Percentiles rank a stretch among this genome's conserved stretches.
These are phyloP conservation scores for Xylocopa sonorina DNA, from an alignment of 1,140 invertebrate species.

Conservation along the genomic window DNA sequence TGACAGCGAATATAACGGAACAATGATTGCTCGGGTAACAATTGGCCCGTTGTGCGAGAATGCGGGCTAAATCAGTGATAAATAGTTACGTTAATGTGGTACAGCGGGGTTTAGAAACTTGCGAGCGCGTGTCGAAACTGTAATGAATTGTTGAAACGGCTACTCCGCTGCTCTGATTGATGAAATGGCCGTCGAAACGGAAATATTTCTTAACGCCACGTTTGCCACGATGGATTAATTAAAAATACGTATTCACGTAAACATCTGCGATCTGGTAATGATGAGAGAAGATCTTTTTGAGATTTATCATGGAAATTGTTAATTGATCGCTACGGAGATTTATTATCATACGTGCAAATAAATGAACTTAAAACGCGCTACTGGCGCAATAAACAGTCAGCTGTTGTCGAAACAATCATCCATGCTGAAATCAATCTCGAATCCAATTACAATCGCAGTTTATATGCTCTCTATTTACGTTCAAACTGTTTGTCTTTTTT, in stretches of 20 bases:
- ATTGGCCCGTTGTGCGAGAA: neutral
- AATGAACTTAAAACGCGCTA: slow-evolving; percentile 27
- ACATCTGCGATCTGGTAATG: too few species aligned
- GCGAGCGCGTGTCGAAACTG: neutral
- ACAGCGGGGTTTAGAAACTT: too few species aligned
- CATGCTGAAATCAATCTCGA: slow-evolving; percentile 32
- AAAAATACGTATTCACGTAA: too few species aligned
- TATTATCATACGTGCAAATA: neutral
- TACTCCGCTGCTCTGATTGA: too few species aligned
- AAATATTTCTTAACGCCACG: too few species aligned
- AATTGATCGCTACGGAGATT: neutral
- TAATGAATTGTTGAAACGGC: neutral
- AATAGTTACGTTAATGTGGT: too few species aligned
- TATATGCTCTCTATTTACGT: neutral
- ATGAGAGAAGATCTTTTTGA: too few species aligned
- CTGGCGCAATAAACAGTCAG: slow-evolving; percentile 18
- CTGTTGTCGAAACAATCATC: slow-evolving; percentile 25
- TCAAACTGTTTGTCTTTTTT: neutral
- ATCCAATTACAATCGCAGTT: slow-evolving; percentile 42
- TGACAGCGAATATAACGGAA: too few species aligned
- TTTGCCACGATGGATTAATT: too few species aligned
- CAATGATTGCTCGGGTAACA: too few species aligned
- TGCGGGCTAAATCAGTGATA: neutral
- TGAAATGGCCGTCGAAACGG: too few species aligned
- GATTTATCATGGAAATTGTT: neutral